Evolutionary conservation across 1,140 invertebrate genomes (phyloP), one percentile per base, ranked within the genome.

Genomic region (Cardiocondyla obscurior): DNA sequence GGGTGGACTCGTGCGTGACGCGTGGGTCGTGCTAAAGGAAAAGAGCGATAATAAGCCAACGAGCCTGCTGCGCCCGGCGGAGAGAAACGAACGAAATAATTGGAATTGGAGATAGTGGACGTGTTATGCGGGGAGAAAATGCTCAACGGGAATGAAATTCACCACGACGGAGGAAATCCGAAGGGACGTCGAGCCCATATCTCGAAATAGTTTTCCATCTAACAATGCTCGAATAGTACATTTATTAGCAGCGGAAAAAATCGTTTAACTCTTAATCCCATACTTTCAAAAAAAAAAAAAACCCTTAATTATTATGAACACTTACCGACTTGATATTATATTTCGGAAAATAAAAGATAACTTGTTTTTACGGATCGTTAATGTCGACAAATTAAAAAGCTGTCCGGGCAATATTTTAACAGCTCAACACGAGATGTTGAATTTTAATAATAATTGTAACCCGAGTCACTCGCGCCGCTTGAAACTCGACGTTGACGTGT

Each of bases 21-120:
- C 73, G 73, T 64, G 58, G 30, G 30, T 64, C 42, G 73, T 36
- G 42, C 30, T 30, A n/a, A 33, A 67, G 19, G 44, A 22, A 16
- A 19, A 25, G 3, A 67, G 25, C 62, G 62, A 42, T 79, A 67
- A 79, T 67, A 79, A 79, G 62, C 33, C 22, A 67, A 51, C 33
- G 44, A 44, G 22, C 36, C 25, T 19, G 39, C 4, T 28, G 22
- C 12, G 16, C 30, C n/a, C 22, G 22, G 19, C 19, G 14, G 42
- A 51, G 28, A 33, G 33, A 51, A 36, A 46, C 33, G 30, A 30
- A 76, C 69, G 73, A 64, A 79, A 79, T 79, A 79, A 79, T 79
- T 79, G 74, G 46, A 69, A 67, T 53, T 36, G 49, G 12, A 39
- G 36, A 39, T 77, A 49, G 33, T 25, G 22, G 19, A 77, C 36